Evolutionary conservation across 1,140 invertebrate species (phyloP), one percentile per base, ranked within the genome.

Genomic region (Drosophila parvula): DNA sequence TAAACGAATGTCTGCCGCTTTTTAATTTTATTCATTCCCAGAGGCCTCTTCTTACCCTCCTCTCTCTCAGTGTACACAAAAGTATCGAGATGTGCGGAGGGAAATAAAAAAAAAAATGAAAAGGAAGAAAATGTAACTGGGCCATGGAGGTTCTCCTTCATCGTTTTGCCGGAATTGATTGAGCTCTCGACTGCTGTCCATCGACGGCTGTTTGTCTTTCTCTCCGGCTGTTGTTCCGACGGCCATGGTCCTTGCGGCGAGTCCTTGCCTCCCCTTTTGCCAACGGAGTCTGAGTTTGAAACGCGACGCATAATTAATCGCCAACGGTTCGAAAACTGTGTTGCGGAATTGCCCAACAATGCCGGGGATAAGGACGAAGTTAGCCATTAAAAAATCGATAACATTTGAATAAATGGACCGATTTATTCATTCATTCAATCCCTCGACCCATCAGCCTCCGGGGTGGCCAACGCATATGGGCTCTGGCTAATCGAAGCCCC

Each of bases 151-250:
- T 40, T 69, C 16, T 69, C 16, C 32, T 27, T 8, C 34, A 22
- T 36, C 32, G 14, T 22, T 53, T 6, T 36, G 11, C 40, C 18
- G 50, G 61, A 85, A 85, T 84, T 85, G 83, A 86, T 86, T 88
- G 74, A 86, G 83, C 57, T 79, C 70, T 47, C 34, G 61, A 6
- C 30, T 34, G 28, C 60, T 61, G 53, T 60, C 41, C 69, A 50
- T 41, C 68, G 27, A 47, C 50, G 45, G 56, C 16, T 59, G 60
- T 44, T 59, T 47, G 40, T 38, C 74, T 67, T 58, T 58, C 58
- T 34, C 32, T 40, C 8, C 38, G 18, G 40, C 11, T 32, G 7
- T 16, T 28, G 12, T 16, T 18, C 53, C 22, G 40, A 40, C 45
- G 10, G 10, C 14, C 8, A 22, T 5, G 27, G 14, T 36, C 43